Conservation (phyloP, 2,113 vertebrate species). For the Manacus vitellinus region DNA sequence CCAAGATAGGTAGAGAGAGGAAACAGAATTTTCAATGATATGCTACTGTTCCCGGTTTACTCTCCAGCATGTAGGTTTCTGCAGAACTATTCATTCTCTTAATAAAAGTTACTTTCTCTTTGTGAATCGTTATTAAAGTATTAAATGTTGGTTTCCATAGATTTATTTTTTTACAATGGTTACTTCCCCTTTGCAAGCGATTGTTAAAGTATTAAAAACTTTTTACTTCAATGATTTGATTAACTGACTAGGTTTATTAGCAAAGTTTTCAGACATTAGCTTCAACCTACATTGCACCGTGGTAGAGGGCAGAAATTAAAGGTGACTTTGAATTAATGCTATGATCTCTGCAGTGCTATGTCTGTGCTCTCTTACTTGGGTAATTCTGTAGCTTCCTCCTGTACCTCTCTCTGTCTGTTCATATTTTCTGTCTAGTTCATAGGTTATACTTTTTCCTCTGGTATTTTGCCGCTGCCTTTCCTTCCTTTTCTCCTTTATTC, state of each 20-base stretch:
- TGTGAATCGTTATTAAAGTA: neutral
- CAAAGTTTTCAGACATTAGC: neutral
- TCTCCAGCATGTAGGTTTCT: neutral
- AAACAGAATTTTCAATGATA: neutral
- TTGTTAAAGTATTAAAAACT: neutral
- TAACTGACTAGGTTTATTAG: neutral
- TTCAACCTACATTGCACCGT: neutral
- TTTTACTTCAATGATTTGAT: neutral
- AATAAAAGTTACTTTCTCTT: neutral
- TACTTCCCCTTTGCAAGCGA: neutral
- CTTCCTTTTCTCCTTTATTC: neutral
- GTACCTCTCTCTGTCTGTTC: neutral
- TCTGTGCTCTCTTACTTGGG: neutral
- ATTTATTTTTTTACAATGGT: neutral
- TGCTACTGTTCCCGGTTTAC: neutral
- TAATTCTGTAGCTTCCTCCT: neutral
- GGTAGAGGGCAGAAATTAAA: neutral
- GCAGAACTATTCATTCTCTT: neutral
- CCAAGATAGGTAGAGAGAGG: neutral
- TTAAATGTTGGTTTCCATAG: neutral
- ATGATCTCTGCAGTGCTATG: neutral
- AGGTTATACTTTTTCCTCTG: neutral
- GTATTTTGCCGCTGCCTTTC: neutral
- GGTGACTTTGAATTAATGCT: neutral
- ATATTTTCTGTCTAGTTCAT: neutral